phyloP scores from a whole-genome alignment of 1,140 invertebrate species.

The Leucophenga varia region DNA sequence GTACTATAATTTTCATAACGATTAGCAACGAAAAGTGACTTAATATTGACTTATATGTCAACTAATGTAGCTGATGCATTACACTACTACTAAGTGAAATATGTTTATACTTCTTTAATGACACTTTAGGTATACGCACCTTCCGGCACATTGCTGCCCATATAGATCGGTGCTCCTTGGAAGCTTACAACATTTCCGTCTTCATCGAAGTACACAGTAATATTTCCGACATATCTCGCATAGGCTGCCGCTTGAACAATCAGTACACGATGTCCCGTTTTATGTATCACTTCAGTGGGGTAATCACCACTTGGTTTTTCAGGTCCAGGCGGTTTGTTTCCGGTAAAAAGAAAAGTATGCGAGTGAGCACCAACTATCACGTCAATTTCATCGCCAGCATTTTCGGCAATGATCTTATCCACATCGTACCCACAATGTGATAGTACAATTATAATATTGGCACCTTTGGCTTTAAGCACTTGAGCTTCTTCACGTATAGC shows the following conservation, averaged over 20 bases:
- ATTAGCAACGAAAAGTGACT: too few relatives aligned
- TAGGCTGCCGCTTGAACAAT: conserved; percentile 71
- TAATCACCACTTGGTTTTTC: conserved; percentile 64
- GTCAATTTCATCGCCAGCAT: conserved; percentile 67
- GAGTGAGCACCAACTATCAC: conserved; percentile 88
- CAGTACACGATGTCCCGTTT: conserved; percentile 62
- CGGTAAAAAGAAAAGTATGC: conserved; percentile 74
- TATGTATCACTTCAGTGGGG: conserved; percentile 66
- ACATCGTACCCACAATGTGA: conserved; percentile 75
- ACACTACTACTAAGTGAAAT: too few relatives aligned
- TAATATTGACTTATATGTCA: too few relatives aligned
- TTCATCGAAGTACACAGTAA: conserved; percentile 74
- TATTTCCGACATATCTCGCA: conserved; percentile 73
- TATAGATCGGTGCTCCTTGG: conserved; percentile 74
- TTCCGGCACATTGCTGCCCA: conserved; percentile 65
- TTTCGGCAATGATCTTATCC: conserved; percentile 69
- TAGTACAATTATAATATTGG: conserved; percentile 77
- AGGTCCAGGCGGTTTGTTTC: conserved; percentile 59
- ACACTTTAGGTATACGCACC: conserved; percentile 57
- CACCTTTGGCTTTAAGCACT: conserved; percentile 62
- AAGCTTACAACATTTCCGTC: conserved; percentile 68
- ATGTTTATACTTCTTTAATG: too few relatives aligned
- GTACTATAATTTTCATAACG: too few relatives aligned
- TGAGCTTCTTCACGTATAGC: conserved; percentile 67
- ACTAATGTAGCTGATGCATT: too few relatives aligned